phyloP scores from a whole-genome alignment of 2,888 invertebrate species.

The Ormyrus pomaceus region DNA sequence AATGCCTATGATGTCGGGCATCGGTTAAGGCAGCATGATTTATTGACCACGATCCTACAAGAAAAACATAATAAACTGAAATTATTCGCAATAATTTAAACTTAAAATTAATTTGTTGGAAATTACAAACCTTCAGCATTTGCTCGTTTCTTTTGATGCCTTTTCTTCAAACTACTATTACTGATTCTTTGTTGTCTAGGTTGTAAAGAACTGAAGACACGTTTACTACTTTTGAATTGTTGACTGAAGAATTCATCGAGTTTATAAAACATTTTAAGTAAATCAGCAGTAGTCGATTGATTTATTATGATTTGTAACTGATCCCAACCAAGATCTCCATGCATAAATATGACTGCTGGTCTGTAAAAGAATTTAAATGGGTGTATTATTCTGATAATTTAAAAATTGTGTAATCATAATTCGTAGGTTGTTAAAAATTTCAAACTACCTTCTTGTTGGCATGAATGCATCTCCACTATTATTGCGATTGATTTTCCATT shows the following conservation, averaged over 20 bases:
- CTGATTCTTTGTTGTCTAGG: conserved; percentile 75
- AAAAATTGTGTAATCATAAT: no score
- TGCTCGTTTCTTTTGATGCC: conserved; percentile 73
- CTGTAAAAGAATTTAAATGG: conserved; percentile 72
- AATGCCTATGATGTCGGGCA: conserved; percentile 92
- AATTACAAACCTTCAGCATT: conserved; percentile 69
- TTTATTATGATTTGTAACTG: conserved; percentile 98
- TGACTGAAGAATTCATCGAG: conserved; percentile 98
- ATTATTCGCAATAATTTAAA: background rate
- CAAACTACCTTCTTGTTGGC: conserved; percentile 79
- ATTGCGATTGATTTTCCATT: conserved; percentile 85
- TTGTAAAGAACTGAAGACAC: conserved; percentile 88
- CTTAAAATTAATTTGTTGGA: conserved; percentile 58
- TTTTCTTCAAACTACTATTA: conserved; percentile 70
- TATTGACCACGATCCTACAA: conserved; percentile 67
- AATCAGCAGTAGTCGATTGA: conserved; percentile 96
- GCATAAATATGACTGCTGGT: conserved; percentile 93
- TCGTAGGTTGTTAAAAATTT: no score
- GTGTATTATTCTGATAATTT: no score
- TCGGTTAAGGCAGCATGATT: conserved; percentile 77
- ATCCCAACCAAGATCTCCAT: conserved; percentile 95
- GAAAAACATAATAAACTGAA: conserved; percentile 32
- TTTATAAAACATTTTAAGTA: conserved; percentile 97
- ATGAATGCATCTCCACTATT: conserved; percentile 77
- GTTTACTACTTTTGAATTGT: conserved; percentile 96